Conservation (phyloP, 2,888 invertebrate genomes). For the Blastobasis adustella region DNA sequence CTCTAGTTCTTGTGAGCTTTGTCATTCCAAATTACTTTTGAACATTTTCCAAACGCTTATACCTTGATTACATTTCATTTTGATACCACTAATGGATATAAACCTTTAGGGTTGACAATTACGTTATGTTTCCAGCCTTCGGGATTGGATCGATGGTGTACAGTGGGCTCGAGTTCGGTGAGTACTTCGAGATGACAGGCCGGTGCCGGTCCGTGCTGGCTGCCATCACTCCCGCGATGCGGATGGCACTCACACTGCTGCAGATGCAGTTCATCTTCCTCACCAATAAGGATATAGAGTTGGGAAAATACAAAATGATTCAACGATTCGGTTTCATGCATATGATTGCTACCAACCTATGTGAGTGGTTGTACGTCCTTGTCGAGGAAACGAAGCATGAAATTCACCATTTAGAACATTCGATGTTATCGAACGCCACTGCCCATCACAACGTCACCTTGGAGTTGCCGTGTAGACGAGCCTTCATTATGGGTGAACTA, state of each 20-base stretch:
- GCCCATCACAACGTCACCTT: conserved; percentile 25
- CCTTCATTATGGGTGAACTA: conserved; percentile 81
- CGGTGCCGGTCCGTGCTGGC: conserved; percentile 78
- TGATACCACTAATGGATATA: too few species aligned
- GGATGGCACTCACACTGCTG: conserved; percentile 88
- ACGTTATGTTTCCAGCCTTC: conserved; percentile 37
- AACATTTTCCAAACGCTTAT: too few species aligned
- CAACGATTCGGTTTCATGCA: conserved; percentile 96
- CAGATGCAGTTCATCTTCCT: conserved; percentile 97
- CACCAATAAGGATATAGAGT: conserved; percentile 82
- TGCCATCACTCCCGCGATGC: conserved; percentile 87
- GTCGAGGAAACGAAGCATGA: conserved; percentile 93
- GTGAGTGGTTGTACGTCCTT: conserved; percentile 92
- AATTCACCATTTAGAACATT: conserved; percentile 81
- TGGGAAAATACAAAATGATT: conserved; percentile 79
- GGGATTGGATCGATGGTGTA: conserved; percentile 83
- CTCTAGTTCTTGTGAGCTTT: too few species aligned
- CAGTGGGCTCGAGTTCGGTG: conserved; percentile 81
- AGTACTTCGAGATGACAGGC: conserved; percentile 83
- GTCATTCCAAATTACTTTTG: too few species aligned
- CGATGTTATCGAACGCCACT: conserved; percentile 23
- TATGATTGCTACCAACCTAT: conserved; percentile 93
- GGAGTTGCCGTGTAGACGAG: conserved; percentile 66
- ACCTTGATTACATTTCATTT: too few species aligned
- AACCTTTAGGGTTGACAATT: too few species aligned